Percentiles rank a stretch among this genome's conserved stretches.
phyloP scores from a whole-genome alignment of 2,113 vertebrate species.

The Patagioenas fasciata region DNA sequence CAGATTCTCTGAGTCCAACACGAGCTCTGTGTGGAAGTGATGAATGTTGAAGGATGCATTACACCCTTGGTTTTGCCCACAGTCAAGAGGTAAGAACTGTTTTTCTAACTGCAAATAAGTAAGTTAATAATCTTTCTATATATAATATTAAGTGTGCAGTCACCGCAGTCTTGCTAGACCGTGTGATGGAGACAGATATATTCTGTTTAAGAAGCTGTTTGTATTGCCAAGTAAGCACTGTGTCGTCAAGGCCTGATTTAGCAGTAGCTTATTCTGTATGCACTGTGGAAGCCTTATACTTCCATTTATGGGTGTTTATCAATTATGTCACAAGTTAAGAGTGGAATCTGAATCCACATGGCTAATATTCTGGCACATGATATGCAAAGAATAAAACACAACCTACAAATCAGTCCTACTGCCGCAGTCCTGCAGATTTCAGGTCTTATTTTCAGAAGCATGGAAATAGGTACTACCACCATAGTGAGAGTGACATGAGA shows the following conservation, averaged over 20 bases:
- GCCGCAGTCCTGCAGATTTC: neutral
- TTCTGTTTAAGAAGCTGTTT: neutral
- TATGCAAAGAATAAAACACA: neutral
- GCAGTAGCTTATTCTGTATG: constrained; percentile 1
- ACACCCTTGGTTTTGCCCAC: neutral
- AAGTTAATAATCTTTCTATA: neutral
- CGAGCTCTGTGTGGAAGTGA: neutral
- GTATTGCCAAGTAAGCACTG: constrained; percentile 1
- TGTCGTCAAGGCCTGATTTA: constrained; percentile 43
- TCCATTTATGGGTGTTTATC: constrained; percentile 47
- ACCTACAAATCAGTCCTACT: neutral
- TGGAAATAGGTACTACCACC: neutral
- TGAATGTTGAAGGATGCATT: neutral
- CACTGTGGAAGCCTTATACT: constrained; percentile 25
- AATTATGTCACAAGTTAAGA: neutral
- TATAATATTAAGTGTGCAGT: neutral
- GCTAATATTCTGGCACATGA: neutral
- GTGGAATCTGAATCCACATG: neutral
- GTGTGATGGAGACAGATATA: neutral
- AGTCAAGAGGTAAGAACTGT: neutral
- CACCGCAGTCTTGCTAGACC: neutral
- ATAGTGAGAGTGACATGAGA: fast-evolving
- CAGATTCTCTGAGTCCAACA: neutral
- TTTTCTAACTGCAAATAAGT: constrained; percentile 14
- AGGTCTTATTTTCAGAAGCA: neutral